Base-by-base conservation (phyloP, 1,140 invertebrate species). In the Diploscapter pachys region DNA sequence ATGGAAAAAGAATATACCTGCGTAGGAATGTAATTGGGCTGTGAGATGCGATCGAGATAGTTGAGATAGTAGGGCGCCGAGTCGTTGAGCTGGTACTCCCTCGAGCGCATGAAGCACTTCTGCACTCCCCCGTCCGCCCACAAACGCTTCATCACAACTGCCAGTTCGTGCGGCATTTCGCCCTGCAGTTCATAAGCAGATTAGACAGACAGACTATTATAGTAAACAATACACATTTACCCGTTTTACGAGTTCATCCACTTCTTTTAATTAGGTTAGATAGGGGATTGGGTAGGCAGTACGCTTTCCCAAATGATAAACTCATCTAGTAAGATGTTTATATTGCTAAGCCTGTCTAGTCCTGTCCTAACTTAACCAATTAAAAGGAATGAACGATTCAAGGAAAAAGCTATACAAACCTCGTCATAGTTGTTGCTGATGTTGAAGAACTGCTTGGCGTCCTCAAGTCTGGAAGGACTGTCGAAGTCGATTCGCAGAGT, bases 61-160 rank as follows among this genome's bases (percentile, higher is more conserved):
- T 89, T 89, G 71, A 90, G 83, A 84, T 89, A 89, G 81, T 99
- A 99, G 96, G 99, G 98, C 85, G 97, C 97, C 81, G 96, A 99
- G 89, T 99, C 97, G 88, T 99, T 99, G 85, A 99, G 91, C 89
- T 99, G 97, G 89, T 99, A 99, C 90, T 99, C 97, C 89, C 99
- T 99, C 87, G 95, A 97, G 88, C 97, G 70, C 66, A 93, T 93
- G 88, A 98, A 99, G 88, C 96, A 99, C 87, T 97, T 94, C 88
- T 98, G 95, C 51, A 99, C 96, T 31, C 96, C 97, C 76, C 89
- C 88, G 88, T 99, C 97, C 48, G 90, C 90, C 97, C 97, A 99
- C 76, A 99, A 90, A 86, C 95, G 90, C 88, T 98, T 98, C 96
- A 99, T 99, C 78, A 95, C 95, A 62, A 91, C 92, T 77, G 98